Conservation (phyloP, 2,888 invertebrate genomes). For the Eilema caniola region DNA sequence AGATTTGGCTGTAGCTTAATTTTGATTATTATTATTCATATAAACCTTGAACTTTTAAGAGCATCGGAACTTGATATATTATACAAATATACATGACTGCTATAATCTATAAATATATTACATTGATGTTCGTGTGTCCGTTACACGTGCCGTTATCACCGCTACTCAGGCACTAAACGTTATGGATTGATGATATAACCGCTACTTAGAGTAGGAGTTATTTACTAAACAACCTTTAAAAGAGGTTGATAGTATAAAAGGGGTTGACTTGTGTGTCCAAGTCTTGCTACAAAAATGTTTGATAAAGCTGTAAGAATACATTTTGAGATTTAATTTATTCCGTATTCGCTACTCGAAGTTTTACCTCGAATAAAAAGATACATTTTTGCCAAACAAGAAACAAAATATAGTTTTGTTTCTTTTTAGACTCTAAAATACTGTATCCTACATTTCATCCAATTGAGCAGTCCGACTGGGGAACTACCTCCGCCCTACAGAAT, state of each 20-base stretch:
- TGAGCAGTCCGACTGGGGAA: too few species aligned
- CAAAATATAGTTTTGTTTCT: not conserved
- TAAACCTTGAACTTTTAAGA: too few species aligned
- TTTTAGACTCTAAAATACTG: not conserved
- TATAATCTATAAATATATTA: slow-evolving; percentile 3
- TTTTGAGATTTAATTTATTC: not conserved
- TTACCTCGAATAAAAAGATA: not conserved
- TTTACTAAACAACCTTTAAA: slow-evolving; percentile 2
- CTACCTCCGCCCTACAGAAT: too few species aligned
- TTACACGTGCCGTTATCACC: slow-evolving; percentile 33
- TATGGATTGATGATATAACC: slow-evolving; percentile 19
- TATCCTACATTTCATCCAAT: too few species aligned
- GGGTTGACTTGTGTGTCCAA: not conserved
- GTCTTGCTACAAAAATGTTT: not conserved
- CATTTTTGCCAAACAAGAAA: not conserved
- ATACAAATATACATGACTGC: not conserved
- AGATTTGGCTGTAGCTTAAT: too few species aligned
- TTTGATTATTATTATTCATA: too few species aligned
- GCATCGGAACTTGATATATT: too few species aligned
- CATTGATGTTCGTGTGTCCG: slow-evolving; percentile 30
- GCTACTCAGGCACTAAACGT: slow-evolving; percentile 16
- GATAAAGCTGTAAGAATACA: not conserved
- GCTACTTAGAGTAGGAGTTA: slow-evolving; percentile 5
- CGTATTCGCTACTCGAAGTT: not conserved
- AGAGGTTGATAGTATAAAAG: not conserved